These are phyloP conservation scores for Mechanitis messenoides DNA, from an alignment of 2,888 invertebrate species.

Conservation along the genomic window DNA sequence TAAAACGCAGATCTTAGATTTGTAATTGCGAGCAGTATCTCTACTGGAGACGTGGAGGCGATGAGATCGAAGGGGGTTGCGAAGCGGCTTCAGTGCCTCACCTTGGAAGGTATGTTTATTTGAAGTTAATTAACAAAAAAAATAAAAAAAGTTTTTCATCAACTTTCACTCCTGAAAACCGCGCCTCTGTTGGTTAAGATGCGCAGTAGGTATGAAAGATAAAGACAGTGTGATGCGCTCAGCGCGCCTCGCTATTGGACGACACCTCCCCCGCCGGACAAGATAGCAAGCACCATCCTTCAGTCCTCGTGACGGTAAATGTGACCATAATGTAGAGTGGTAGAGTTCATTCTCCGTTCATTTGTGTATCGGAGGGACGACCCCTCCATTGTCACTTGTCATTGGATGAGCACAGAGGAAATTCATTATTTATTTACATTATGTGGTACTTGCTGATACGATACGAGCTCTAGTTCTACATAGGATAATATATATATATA, in stretches of 20 bases:
- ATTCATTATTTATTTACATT: conserved; percentile 65
- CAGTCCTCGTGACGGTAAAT: conserved; percentile 36
- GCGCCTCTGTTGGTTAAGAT: conserved; percentile 37
- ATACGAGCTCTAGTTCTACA: conserved; percentile 16
- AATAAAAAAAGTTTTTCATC: background rate
- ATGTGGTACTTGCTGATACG: conserved; percentile 37
- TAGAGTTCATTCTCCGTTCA: conserved; percentile 42
- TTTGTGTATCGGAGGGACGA: conserved; percentile 58
- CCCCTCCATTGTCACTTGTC: conserved; percentile 70
- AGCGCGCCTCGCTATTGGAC: conserved; percentile 57
- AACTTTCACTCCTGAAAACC: background rate
- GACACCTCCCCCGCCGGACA: conserved; percentile 72
- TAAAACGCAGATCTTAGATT: conserved; percentile 52
- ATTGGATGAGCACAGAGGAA: conserved; percentile 70
- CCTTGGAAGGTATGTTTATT: conserved; percentile 79
- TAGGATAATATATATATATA: background rate
- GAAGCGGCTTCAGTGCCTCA: conserved; percentile 80
- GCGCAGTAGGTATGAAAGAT: conserved; percentile 64
- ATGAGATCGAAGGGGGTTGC: conserved; percentile 86
- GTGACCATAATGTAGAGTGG: conserved; percentile 28
- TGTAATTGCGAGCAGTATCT: conserved; percentile 54
- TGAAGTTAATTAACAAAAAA: conserved; percentile 8
- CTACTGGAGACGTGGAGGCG: conserved; percentile 53
- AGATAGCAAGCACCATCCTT: conserved; percentile 74
- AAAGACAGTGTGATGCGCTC: conserved; percentile 68